phyloP scores from a whole-genome alignment of 2,888 invertebrate species.

The Stenodera caucasica region DNA sequence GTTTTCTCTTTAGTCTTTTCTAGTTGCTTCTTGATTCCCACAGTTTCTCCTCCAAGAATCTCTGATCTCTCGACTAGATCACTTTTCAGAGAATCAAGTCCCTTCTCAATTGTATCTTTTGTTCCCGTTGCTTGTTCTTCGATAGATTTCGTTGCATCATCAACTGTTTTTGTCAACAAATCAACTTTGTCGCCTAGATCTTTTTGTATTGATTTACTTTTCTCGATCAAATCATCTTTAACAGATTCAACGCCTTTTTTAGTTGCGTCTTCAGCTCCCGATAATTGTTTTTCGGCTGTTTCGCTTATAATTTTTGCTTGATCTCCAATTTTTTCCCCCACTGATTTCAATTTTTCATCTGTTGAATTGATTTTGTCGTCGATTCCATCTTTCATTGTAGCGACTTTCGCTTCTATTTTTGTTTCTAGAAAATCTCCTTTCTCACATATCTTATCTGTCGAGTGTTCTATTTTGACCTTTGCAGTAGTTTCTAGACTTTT shows the following conservation, averaged over 20 bases:
- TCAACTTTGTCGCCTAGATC: too few relatives aligned
- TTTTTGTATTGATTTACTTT: too few relatives aligned
- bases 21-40: constrained; percentile 7
- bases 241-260: background rate
- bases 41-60: constrained; percentile 6
- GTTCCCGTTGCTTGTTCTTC: background rate
- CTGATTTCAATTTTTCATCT: background rate
- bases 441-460: background rate
- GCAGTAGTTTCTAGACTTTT: background rate
- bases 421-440: background rate
- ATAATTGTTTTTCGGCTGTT: background rate
- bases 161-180: too few relatives aligned
- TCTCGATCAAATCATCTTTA: too few relatives aligned
- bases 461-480: background rate
- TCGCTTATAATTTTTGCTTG: background rate
- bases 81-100: background rate
- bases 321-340: background rate
- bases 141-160: too few relatives aligned
- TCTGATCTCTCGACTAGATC: background rate
- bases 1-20: background rate
- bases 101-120: background rate
- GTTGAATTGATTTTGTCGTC: background rate
- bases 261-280: background rate
- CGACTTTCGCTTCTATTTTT: background rate
- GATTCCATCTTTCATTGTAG: background rate